Conservation (phyloP, 2,888 invertebrate genomes). For the Ochlodes sylvanus region DNA sequence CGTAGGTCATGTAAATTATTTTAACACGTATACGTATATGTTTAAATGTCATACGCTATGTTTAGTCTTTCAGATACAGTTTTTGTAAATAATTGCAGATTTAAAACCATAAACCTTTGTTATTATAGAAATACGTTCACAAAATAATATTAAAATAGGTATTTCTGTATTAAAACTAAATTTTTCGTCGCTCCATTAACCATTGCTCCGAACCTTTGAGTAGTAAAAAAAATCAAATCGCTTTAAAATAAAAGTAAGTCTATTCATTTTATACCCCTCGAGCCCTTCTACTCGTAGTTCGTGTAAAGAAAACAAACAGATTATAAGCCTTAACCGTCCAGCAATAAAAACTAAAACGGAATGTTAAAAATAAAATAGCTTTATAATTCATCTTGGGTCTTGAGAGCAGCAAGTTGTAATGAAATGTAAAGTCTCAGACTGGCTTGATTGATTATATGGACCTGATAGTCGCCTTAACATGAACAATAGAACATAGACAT, state of each 20-base stretch:
- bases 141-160: too few species aligned
- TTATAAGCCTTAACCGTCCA: slow-evolving; percentile 9
- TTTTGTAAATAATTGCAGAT: too few species aligned
- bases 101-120: too few species aligned
- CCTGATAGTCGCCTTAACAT: slow-evolving; percentile 36
- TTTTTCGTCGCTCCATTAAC: background rate
- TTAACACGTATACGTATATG: too few species aligned
- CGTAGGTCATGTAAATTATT: background rate
- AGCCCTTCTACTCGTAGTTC: background rate
- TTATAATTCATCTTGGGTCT: slow-evolving; percentile 16
- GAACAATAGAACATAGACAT: slow-evolving; percentile 10
- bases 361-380: slow-evolving; percentile 11
- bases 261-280: slow-evolving; percentile 1
- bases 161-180: too few species aligned
- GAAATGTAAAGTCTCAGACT: slow-evolving; percentile 49
- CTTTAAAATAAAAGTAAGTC: background rate
- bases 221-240: background rate
- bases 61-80: too few species aligned
- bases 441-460: slow-evolving; percentile 49
- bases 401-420: slow-evolving; percentile 39
- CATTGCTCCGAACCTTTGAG: background rate
- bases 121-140: too few species aligned
- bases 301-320: background rate
- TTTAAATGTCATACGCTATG: too few species aligned
- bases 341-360: slow-evolving; percentile 18